Evolutionary conservation across 2,797 vertebrate species (phyloP), one percentile per base, ranked within the genome.

Genomic region (Periophthalmus magnuspinnatus): DNA sequence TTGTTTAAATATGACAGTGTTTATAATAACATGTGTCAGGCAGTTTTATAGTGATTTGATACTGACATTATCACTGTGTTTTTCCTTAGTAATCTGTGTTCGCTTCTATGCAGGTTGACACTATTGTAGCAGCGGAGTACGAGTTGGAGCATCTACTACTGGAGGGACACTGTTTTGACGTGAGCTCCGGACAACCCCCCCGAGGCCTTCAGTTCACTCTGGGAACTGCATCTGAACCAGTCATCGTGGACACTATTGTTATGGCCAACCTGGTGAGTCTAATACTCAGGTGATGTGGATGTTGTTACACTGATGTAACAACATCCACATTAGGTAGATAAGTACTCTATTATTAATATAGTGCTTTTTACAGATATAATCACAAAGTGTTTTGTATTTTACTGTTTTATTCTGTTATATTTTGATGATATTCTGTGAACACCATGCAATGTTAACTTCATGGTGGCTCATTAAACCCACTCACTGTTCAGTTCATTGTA

Each of bases 131-230:
- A 50, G 97, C 97, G 2, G 95, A 99, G 70, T 99, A 97, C 33
- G 98, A 99, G 70, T 61, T 99, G 90, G 98, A 99, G 75, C 94
- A 99, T 71, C 94, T 99, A 28, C 88, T 99, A 70, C 82, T 99
- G 72, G 98, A 99, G 74, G 98, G 98, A 4, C 98, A 99, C 73
- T 99, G 97, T 82, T 98, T 98, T 10, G 98, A 99, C 38, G 95
- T 99, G 66, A 97, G 96, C 8, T 97, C 97, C 0, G 97, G 97
- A 28, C 98, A 99, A 85, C 98, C 98, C 0, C 97, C 98, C 0
- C 93, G 97, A 1, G 97, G 98, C 3, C 95, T 99, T 6, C 97
- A 99, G 90, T 99, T 99, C 69, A 99, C 96, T 0, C 74, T 99
- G 84, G 98, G 98, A 48, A 97, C 96, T 0, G 90, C 94, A 32